phyloP scores from a whole-genome alignment of 2,113 vertebrate species.

The Turdus rufiventris region DNA sequence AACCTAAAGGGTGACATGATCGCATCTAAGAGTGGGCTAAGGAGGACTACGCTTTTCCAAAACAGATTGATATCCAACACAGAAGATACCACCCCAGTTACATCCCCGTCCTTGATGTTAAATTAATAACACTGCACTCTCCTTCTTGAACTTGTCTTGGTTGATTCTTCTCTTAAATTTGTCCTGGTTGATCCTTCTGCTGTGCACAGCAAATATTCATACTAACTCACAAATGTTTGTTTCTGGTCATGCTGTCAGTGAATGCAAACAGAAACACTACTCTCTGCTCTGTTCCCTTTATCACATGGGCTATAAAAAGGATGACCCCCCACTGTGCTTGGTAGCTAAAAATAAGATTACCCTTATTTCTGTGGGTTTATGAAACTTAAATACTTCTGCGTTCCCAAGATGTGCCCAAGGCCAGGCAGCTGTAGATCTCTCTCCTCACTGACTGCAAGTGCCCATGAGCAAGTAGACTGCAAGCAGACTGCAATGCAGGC shows the following conservation, averaged over 20 bases:
- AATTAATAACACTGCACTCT: neutral
- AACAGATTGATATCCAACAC: neutral
- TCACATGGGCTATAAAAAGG: neutral
- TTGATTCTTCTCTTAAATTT: neutral
- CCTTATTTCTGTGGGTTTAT: neutral
- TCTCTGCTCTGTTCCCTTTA: neutral
- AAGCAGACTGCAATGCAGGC: accelerated
- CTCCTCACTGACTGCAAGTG: neutral
- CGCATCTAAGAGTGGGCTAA: neutral
- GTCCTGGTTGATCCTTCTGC: neutral
- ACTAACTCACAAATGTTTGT: neutral
- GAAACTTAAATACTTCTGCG: neutral
- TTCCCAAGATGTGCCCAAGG: neutral
- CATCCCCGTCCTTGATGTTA: neutral
- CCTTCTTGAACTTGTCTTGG: neutral
- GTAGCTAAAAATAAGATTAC: neutral
- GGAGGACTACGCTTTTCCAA: neutral
- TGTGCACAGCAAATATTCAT: neutral
- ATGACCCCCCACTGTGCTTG: neutral
- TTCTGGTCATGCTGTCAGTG: neutral
- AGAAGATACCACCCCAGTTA: neutral
- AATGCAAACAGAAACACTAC: neutral
- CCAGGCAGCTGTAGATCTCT: neutral
- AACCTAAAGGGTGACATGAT: accelerated
- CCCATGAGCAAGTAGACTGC: neutral